phyloP scores from a whole-genome alignment of 2,797 vertebrate genomes.

The Acomys russatus region DNA sequence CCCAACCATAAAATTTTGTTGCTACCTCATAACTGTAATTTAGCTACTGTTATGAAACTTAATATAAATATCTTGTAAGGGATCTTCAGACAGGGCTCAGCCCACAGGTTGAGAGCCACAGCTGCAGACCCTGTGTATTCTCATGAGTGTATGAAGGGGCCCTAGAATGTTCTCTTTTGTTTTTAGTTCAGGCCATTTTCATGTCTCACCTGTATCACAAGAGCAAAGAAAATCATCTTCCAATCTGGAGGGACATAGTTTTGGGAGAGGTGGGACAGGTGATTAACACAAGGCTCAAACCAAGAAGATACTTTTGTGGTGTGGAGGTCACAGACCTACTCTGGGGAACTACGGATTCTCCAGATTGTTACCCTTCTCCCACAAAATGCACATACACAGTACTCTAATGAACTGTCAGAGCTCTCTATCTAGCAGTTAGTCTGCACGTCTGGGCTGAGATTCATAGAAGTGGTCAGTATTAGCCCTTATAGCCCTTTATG shows the following conservation, averaged over 20 bases:
- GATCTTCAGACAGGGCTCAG: background rate
- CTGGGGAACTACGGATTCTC: background rate
- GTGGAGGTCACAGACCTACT: conserved; percentile 28
- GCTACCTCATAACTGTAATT: background rate
- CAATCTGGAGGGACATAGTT: background rate
- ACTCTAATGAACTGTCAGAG: conserved; percentile 17
- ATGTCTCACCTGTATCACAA: conserved; percentile 10
- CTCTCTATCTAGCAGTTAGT: background rate
- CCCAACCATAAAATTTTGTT: too few relatives aligned
- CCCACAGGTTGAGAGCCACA: background rate
- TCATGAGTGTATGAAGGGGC: background rate
- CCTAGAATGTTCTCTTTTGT: background rate
- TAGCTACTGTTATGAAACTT: background rate
- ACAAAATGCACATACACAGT: background rate
- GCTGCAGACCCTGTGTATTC: background rate
- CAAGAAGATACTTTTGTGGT: conserved; percentile 1
- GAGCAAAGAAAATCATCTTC: conserved; percentile 43
- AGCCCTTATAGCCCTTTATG: background rate
- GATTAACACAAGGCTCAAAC: conserved; percentile 36
- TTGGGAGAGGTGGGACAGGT: background rate
- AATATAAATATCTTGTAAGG: background rate
- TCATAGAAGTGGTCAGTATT: background rate
- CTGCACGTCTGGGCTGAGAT: background rate
- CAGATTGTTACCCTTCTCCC: background rate
- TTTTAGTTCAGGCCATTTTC: conserved; percentile 33